Percentiles rank a stretch among this genome's conserved stretches.
These are phyloP conservation scores for Pristionchus mayeri DNA, from an alignment of 2,888 invertebrate genomes.

Conservation along the genomic window DNA sequence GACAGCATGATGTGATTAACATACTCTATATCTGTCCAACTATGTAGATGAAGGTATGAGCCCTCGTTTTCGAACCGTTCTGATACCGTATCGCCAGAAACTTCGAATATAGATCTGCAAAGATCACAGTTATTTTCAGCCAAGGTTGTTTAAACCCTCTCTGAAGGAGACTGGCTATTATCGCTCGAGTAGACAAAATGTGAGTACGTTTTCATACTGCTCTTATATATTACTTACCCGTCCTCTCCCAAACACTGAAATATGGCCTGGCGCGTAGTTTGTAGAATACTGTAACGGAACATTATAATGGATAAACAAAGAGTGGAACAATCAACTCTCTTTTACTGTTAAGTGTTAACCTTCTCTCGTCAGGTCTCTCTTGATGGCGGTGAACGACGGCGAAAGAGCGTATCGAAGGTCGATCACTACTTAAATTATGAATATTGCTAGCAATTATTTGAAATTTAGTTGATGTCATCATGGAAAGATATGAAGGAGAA, in stretches of 20 bases:
- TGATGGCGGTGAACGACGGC: slow-evolving; percentile 13
- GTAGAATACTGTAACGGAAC: neutral
- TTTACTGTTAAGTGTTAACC: neutral
- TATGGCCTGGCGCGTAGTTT: neutral
- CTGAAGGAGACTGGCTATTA: neutral
- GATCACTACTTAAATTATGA: neutral
- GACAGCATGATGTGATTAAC: too few species aligned
- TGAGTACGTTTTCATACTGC: too few species aligned
- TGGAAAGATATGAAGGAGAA: too few species aligned
- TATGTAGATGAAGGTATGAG: slow-evolving; percentile 2
- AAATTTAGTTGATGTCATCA: too few species aligned
- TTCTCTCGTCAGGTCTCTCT: neutral
- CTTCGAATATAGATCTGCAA: neutral
- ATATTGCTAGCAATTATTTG: neutral
- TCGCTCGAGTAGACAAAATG: neutral
- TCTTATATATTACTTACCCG: slow-evolving; percentile 32
- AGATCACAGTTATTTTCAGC: neutral
- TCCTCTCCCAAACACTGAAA: slow-evolving; percentile 41
- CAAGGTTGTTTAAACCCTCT: too few species aligned
- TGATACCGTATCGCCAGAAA: neutral
- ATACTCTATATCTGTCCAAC: slow-evolving; percentile 9
- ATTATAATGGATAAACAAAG: neutral
- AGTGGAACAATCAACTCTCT: too few species aligned
- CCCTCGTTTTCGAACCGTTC: slow-evolving; percentile 12
- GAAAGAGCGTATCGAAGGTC: slow-evolving; percentile 2